Conservation (phyloP, 2,888 invertebrate species). For the Ligdia adustata region DNA sequence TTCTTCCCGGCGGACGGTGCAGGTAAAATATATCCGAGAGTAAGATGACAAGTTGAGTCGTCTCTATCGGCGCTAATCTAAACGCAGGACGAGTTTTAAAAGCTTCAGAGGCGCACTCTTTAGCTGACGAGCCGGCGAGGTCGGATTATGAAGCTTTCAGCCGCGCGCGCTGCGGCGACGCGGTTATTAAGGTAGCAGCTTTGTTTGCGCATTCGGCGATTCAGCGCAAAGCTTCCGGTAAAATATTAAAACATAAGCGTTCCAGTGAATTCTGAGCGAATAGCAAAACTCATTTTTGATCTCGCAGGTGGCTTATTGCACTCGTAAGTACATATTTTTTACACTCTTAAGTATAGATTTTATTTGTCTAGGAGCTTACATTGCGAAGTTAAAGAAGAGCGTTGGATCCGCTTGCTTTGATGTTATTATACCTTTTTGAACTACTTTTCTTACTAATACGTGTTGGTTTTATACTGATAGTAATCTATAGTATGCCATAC, state of each 20-base stretch:
- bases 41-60: conserved; percentile 71
- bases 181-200: conserved; percentile 72
- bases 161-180: conserved; percentile 58
- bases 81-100: conserved; percentile 67
- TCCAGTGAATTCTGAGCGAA: conserved; percentile 50
- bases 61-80: conserved; percentile 69
- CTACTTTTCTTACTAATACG: too few species aligned
- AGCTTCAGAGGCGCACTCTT: conserved; percentile 54
- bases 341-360: too few species aligned
- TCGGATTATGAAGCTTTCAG: conserved; percentile 74
- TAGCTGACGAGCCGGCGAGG: conserved; percentile 51
- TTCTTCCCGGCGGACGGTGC: conserved; percentile 60
- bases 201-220: conserved; percentile 74
- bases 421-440: too few species aligned
- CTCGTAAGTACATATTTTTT: conserved; percentile 17
- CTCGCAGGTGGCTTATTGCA: conserved; percentile 19
- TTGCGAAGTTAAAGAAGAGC: too few species aligned
- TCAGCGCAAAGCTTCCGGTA: conserved; percentile 65
- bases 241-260: conserved; percentile 74
- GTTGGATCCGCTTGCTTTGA: too few species aligned
- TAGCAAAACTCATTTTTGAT: conserved; percentile 45
- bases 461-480: too few species aligned
- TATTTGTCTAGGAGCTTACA: too few species aligned
- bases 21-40: conserved; percentile 64
- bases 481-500: too few species aligned